Percentiles rank a stretch among this genome's conserved stretches.
phyloP scores from a whole-genome alignment of 2,113 vertebrate species.

The Gnathonemus echidnorhynchus region DNA sequence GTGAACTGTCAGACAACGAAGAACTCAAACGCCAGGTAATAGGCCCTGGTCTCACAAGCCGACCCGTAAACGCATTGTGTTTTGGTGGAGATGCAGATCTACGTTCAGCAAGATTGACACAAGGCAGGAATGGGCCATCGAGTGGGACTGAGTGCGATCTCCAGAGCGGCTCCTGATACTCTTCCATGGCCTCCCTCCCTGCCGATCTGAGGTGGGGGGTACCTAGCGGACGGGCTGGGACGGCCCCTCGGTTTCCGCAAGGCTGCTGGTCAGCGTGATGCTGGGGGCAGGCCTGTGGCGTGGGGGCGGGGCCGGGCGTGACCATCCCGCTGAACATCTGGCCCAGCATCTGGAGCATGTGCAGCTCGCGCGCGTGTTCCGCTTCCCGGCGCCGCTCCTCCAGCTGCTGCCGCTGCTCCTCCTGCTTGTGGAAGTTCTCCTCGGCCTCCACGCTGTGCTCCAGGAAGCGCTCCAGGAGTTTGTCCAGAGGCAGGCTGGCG shows the following conservation, averaged over 20 bases:
- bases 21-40: not conserved
- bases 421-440: conserved; percentile 75
- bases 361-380: conserved; percentile 75
- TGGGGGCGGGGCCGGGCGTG: conserved; percentile 43
- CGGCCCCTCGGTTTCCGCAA: conserved; percentile 57
- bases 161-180: conserved; percentile 8
- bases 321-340: conserved; percentile 77
- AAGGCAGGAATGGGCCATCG: not conserved
- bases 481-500: conserved; percentile 71
- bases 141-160: not conserved
- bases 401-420: conserved; percentile 75
- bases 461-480: conserved; percentile 81
- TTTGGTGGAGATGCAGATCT: not conserved
- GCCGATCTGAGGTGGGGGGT: conserved; percentile 34
- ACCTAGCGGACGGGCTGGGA: conserved; percentile 68
- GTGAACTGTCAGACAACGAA: not conserved
- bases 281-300: conserved; percentile 18
- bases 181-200: not conserved
- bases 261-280: conserved; percentile 54
- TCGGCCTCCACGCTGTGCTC: conserved; percentile 78
- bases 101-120: not conserved
- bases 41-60: not conserved
- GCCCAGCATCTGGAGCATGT: conserved; percentile 84
- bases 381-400: conserved; percentile 76
- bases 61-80: not conserved